Evolutionary conservation across 1,140 invertebrate species (phyloP).

Genomic region (Drosophila burlai): DNA sequence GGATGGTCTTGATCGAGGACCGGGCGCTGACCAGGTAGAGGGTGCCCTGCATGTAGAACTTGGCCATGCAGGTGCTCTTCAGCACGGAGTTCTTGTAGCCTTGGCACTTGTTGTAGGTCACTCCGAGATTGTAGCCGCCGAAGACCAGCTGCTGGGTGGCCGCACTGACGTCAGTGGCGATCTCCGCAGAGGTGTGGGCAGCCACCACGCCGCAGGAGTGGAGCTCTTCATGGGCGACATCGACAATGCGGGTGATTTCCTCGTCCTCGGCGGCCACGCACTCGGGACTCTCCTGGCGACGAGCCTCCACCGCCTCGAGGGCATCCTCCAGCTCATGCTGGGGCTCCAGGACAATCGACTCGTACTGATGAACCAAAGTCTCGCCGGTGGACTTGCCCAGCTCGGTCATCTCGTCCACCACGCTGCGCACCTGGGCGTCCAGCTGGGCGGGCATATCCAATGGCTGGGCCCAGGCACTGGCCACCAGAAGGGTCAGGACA

Average conservation of each 20-base stretch:
- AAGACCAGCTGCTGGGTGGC: constrained; percentile 74
- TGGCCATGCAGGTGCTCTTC: constrained; percentile 54
- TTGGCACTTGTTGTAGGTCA: constrained; percentile 64
- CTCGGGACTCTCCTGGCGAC: constrained; percentile 51
- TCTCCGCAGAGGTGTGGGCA: constrained; percentile 62
- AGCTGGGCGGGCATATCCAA: constrained; percentile 38
- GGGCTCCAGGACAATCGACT: constrained; percentile 74
- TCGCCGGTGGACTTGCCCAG: constrained; percentile 58
- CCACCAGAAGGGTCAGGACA: constrained; percentile 48
- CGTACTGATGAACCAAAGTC: constrained; percentile 57
- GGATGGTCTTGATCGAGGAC: constrained; percentile 70
- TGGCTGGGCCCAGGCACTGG: constrained; percentile 40
- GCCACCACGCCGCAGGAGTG: constrained; percentile 53
- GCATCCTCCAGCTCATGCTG: constrained; percentile 69
- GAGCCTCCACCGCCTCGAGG: constrained; percentile 56
- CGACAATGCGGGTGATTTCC: constrained; percentile 46
- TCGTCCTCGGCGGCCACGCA: constrained; percentile 71
- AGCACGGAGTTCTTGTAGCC: constrained; percentile 54
- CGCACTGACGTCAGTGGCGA: constrained; percentile 55
- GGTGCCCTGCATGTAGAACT: constrained; percentile 51
- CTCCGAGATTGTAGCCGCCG: constrained; percentile 54
- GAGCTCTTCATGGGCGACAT: constrained; percentile 62
- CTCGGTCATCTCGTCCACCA: constrained; percentile 57
- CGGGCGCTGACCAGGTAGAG: constrained; percentile 60
- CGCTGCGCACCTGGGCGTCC: constrained; percentile 38